Evolutionary conservation across 30 jellyfish, hydroid and myxozoan genomes (phyloP), one percentile per base, ranked within the genome.

Genomic region (Hydra vulgaris): DNA sequence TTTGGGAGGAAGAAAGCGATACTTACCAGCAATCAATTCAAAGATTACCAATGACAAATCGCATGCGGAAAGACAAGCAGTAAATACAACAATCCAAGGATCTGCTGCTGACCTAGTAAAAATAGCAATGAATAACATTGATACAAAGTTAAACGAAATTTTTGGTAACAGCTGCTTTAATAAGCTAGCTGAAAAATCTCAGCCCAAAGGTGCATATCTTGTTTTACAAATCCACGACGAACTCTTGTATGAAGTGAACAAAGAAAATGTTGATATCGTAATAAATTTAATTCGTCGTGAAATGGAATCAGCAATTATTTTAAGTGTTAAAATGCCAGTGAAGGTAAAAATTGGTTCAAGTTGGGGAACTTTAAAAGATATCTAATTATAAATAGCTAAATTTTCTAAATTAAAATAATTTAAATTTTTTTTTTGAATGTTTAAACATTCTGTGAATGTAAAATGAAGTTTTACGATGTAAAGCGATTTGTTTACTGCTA

Each of bases 31-130:
- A 53, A 83, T 92, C 15, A 87, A 87, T 24, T 88, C 98, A 17
- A 54, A 66, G 23, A 84, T 76, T 78, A 52, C 27, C n/a, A 94
- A 86, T 27, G 88, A 92, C 26, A 74, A 86, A 77, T 53, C 94
- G 54, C 98, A 87, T 27, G 98, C 98, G 23, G 98, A 92, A 87
- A 80, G 98, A 61, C 98, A 92, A 81, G 95, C 98, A 5, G 96
- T 92, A 0, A 92, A 92, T 61, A 82, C 98, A 17, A 73, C 92
- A 0, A 87, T 92, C 19, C 98, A 92, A 72, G 98, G 98, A 0
- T 92, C 98, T 0, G 98, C 98, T 17, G 98, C 98, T 8, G 98
- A 92, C 66, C 80, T 92, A 1, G 96, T 84, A 40, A 92, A 92
- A 68, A 56, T 1, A 8, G 98, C 98, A 15, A 87, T 92, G 96